phyloP scores from a whole-genome alignment of 2,888 invertebrate species.

The Cryptocheilus praepositus region DNA sequence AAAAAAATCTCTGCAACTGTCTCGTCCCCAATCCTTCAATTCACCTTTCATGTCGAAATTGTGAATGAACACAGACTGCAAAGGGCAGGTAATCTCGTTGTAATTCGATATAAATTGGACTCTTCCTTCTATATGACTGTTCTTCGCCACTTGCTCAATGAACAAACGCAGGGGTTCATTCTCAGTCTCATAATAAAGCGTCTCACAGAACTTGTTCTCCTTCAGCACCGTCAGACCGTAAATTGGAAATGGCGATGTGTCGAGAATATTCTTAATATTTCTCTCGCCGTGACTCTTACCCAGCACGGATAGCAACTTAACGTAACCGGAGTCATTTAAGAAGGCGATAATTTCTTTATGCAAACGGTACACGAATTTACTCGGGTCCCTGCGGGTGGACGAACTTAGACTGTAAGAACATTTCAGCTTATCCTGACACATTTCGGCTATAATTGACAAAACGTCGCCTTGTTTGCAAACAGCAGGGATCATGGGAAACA shows the following conservation, averaged over 20 bases:
- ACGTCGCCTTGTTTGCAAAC: constrained; percentile 40
- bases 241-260: constrained; percentile 80
- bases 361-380: constrained; percentile 73
- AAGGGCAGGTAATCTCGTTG: constrained; percentile 63
- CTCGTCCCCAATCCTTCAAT: constrained; percentile 71
- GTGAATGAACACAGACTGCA: constrained; percentile 78
- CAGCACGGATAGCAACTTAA: constrained; percentile 73
- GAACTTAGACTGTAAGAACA: constrained; percentile 66
- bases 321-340: constrained; percentile 74
- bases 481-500: constrained; percentile 76
- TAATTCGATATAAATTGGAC: constrained; percentile 73
- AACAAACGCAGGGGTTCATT: constrained; percentile 73
- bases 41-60: constrained; percentile 79
- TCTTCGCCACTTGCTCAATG: constrained; percentile 73
- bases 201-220: constrained; percentile 72
- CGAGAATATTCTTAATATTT: constrained; percentile 74
- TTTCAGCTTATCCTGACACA: constrained; percentile 56
- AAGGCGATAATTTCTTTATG: constrained; percentile 58
- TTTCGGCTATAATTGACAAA: constrained; percentile 51
- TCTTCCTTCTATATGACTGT: constrained; percentile 74
- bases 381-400: constrained; percentile 64
- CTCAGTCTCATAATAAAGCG: constrained; percentile 75
- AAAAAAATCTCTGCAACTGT: constrained; percentile 52
- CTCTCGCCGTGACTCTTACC: constrained; percentile 68
- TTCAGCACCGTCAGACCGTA: constrained; percentile 79